phyloP scores from a whole-genome alignment of 2,797 vertebrate species.

The Spea hammondii region DNA sequence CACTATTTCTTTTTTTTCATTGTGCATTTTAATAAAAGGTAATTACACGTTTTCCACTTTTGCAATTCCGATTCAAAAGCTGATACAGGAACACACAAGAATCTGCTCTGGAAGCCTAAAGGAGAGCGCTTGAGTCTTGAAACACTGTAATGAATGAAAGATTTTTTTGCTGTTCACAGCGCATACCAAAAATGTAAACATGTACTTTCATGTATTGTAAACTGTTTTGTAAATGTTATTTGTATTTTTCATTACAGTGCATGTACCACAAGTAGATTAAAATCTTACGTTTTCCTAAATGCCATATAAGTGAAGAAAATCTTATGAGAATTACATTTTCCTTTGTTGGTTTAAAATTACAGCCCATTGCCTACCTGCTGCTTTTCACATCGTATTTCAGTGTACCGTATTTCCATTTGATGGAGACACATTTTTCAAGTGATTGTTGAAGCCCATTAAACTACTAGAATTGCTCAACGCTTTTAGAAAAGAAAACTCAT shows the following conservation, averaged over 20 bases:
- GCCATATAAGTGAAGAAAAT: slow-evolving; percentile 38
- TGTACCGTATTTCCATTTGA: slow-evolving; percentile 50
- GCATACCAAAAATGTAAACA: slow-evolving; percentile 28
- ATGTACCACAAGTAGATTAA: slow-evolving; percentile 43
- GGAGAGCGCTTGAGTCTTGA: not conserved
- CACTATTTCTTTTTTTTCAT: no score
- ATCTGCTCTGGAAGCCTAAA: not conserved
- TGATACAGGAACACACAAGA: no score
- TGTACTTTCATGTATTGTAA: slow-evolving; percentile 9
- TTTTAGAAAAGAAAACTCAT: slow-evolving; percentile 50
- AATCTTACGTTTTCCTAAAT: slow-evolving; percentile 46
- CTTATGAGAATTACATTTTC: slow-evolving; percentile 46
- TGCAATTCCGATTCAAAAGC: no score
- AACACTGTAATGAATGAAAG: not conserved
- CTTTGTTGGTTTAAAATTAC: slow-evolving; percentile 49
- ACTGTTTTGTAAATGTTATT: slow-evolving; percentile 43
- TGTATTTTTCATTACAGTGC: slow-evolving; percentile 33
- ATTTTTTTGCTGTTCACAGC: no score
- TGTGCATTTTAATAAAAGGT: no score
- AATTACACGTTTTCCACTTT: no score
- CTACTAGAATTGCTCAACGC: slow-evolving; percentile 46
- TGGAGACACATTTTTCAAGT: slow-evolving; percentile 52
- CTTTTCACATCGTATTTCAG: slow-evolving; percentile 38
- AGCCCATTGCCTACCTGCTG: slow-evolving; percentile 43
- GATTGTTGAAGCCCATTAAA: slow-evolving; percentile 53